Base-by-base conservation (phyloP, 2,888 invertebrate species). In the Hyposoter dolosus region DNA sequence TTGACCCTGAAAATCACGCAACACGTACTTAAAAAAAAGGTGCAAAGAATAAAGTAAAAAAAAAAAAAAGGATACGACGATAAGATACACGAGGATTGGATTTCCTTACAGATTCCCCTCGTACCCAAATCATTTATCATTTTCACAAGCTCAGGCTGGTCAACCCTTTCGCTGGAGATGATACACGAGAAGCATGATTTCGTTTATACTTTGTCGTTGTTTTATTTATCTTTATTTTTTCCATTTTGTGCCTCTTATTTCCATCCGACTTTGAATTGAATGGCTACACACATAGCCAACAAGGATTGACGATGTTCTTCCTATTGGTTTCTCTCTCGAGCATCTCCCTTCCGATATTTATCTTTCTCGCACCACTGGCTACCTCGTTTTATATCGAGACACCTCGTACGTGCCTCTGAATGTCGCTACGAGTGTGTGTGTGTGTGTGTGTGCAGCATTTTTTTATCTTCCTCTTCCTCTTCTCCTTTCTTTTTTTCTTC, bases 241-340 rank as follows among this genome's bases (percentile, higher is more conserved):
- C 15, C 60, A 28, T 60, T 32, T 47, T n/a, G 63, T 63, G n/a
- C 75, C 63, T 80, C 66, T 23, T n/a, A n/a, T n/a, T 72, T 74
- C 77, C 65, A 76, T 75, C 65, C 71, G 19, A 15, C 12, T n/a
- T 50, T 45, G 69, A n/a, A 79, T 76, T 43, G 32, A 79, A 66
- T 56, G 71, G 65, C 56, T 60, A 53, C 43, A 47, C 50, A 77
- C 65, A 63, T 75, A 28, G 56, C 74, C 74, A 45, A 56, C 78
- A 53, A 72, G 53, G 45, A 83, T 66, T 60, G 45, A 75, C 69
- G 65, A 17, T 32, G 65, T 77, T 88, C 89, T 89, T 88, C 88
- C 88, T 90, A 85, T 88, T 87, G 81, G 43, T 78, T 68, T 91
- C 88, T 89, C 86, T 66, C 60, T 82, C 69, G 4, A 76, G 80